Percentiles rank a stretch among this genome's conserved stretches.
These are phyloP conservation scores for Pontoporia blainvillei DNA, from an alignment of 2,113 vertebrate species.

Conservation along the genomic window DNA sequence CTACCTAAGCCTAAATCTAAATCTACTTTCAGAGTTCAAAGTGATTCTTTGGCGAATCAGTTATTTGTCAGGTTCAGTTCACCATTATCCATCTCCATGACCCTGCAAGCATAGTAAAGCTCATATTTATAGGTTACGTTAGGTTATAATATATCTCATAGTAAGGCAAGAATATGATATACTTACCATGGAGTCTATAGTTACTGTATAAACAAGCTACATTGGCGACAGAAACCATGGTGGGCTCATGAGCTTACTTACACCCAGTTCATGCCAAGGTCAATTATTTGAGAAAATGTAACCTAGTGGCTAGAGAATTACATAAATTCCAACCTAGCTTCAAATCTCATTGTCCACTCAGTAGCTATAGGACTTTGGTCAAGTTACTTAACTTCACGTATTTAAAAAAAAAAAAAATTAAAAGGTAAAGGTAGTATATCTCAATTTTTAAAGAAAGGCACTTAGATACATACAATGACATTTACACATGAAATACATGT, in stretches of 20 bases:
- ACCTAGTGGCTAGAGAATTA: neutral
- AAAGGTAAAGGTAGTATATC: no score
- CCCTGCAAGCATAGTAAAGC: neutral
- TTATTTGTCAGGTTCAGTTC: neutral
- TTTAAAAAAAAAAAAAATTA: neutral
- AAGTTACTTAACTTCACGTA: neutral
- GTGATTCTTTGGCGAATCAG: neutral
- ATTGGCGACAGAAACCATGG: neutral
- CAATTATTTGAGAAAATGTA: neutral
- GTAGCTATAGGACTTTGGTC: neutral
- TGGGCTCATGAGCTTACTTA: neutral
- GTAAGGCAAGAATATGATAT: neutral
- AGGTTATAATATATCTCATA: neutral
- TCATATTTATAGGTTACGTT: neutral
- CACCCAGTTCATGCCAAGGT: neutral
- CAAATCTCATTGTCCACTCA: neutral
- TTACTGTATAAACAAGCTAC: neutral
- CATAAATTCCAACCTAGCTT: neutral
- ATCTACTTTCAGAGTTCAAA: conserved; percentile 15
- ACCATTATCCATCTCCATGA: neutral
- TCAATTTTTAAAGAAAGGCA: neutral
- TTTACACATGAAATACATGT: neutral
- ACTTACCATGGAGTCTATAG: neutral
- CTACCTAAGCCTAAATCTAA: neutral
- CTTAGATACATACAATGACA: neutral